phyloP scores from a whole-genome alignment of 2,888 invertebrate species.

The Philonicus albiceps region DNA sequence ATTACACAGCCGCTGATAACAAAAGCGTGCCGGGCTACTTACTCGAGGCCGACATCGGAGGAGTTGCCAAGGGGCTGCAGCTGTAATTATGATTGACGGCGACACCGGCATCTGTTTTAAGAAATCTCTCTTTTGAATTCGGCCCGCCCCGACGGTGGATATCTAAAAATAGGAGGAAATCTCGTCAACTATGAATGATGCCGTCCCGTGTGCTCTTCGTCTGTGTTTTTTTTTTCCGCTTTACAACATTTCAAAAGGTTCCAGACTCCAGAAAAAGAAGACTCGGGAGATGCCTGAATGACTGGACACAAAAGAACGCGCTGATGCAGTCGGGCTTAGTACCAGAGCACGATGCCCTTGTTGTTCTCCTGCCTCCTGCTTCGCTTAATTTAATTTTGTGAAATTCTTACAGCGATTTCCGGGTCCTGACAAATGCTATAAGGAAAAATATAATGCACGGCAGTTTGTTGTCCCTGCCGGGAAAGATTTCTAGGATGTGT shows the following conservation, averaged over 20 bases:
- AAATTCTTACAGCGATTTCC: background rate
- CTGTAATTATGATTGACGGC: conserved; percentile 19
- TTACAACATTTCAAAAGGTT: background rate
- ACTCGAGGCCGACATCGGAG: background rate
- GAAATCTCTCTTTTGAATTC: background rate
- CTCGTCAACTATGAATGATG: background rate
- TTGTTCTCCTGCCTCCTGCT: background rate
- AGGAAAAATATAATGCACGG: background rate
- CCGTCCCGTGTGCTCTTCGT: background rate
- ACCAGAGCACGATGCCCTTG: background rate
- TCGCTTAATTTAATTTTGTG: background rate
- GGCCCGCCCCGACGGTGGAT: background rate
- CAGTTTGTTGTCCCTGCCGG: background rate
- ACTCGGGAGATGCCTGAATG: background rate
- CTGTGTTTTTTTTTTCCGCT: background rate
- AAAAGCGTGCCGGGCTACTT: background rate
- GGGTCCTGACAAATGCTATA: background rate
- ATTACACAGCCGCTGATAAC: background rate
- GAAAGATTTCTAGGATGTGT: background rate
- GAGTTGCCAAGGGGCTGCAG: background rate
- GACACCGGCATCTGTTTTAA: conserved; percentile 6
- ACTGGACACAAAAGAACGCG: background rate
- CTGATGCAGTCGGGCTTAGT: background rate
- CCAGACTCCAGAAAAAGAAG: background rate
- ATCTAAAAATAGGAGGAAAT: background rate